These are phyloP conservation scores for Sciurus vulgaris DNA, from an alignment of 2,797 vertebrate species.

Conservation along the genomic window DNA sequence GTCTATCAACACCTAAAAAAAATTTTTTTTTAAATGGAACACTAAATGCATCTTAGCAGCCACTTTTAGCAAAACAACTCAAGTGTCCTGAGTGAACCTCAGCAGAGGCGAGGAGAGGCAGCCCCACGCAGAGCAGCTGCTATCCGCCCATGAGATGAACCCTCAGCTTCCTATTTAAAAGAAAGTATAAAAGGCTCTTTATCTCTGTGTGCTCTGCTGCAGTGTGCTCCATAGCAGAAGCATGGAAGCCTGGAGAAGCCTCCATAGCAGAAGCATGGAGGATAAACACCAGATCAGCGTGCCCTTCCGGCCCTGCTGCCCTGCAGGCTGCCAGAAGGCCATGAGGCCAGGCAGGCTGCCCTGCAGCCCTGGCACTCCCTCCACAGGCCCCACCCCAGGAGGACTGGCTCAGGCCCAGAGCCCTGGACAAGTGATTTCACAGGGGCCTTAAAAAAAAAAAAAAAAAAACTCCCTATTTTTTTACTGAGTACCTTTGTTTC, in stretches of 20 bases:
- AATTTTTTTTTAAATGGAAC: neutral
- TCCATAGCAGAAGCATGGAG: neutral
- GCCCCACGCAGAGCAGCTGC: neutral
- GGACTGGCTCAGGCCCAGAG: neutral
- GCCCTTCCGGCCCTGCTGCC: constrained; percentile 1
- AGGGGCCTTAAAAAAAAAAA: neutral
- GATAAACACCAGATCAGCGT: constrained; percentile 57
- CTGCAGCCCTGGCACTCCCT: neutral
- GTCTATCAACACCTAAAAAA: no score
- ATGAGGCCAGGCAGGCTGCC: neutral
- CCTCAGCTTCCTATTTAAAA: constrained; percentile 10
- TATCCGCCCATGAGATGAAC: neutral
- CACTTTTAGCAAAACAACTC: constrained; percentile 4
- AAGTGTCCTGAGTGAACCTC: neutral
- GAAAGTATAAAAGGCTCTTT: constrained; percentile 58
- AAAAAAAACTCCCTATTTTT: neutral
- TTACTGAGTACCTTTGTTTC: constrained; percentile 35
- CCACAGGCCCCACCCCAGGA: neutral
- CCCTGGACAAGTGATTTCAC: neutral
- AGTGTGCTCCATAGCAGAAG: neutral
- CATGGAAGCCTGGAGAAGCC: neutral
- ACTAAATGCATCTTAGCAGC: neutral
- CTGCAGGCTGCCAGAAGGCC: constrained; percentile 24
- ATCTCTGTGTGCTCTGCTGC: constrained; percentile 25
- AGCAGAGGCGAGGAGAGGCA: neutral